Evolutionary conservation across 2,113 vertebrate species (phyloP).

Genomic region (Marcusenius ussheri): DNA sequence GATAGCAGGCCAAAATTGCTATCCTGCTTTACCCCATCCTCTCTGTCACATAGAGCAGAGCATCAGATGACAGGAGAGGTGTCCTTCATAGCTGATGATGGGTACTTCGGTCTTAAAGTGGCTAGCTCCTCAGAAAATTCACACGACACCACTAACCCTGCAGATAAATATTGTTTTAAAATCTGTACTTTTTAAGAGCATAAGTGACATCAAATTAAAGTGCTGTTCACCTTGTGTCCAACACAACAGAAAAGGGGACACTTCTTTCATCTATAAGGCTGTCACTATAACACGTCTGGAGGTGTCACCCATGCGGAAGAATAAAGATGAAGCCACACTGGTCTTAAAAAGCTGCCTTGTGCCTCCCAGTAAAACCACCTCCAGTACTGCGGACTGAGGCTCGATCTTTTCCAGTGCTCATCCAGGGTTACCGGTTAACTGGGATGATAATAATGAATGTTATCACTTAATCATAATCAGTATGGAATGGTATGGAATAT

Average conservation of each 20-base stretch:
- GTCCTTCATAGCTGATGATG: constrained; percentile 39
- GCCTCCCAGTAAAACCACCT: background rate
- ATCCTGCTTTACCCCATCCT: constrained; percentile 35
- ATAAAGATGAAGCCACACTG: background rate
- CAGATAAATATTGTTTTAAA: background rate
- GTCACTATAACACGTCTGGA: background rate
- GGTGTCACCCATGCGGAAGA: background rate
- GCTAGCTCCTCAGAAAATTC: background rate
- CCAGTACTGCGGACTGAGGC: background rate
- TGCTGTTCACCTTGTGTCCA: background rate
- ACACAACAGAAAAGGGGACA: background rate
- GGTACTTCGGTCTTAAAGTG: background rate
- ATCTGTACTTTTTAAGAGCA: background rate
- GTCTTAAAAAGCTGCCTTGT: background rate
- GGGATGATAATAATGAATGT: background rate
- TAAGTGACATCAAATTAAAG: background rate
- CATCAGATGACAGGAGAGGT: constrained; percentile 77
- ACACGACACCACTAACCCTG: background rate
- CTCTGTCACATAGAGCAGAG: constrained; percentile 67
- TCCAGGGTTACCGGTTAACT: background rate
- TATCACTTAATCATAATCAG: background rate
- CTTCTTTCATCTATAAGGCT: background rate
- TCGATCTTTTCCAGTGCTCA: background rate
- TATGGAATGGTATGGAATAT: background rate
- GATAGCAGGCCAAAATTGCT: constrained; percentile 47